A percentile compares a stretch with the other conserved stretches of the same genome.
Evolutionary conservation across 2,888 invertebrate genomes (phyloP).

Genomic region (Cephus runcator): DNA sequence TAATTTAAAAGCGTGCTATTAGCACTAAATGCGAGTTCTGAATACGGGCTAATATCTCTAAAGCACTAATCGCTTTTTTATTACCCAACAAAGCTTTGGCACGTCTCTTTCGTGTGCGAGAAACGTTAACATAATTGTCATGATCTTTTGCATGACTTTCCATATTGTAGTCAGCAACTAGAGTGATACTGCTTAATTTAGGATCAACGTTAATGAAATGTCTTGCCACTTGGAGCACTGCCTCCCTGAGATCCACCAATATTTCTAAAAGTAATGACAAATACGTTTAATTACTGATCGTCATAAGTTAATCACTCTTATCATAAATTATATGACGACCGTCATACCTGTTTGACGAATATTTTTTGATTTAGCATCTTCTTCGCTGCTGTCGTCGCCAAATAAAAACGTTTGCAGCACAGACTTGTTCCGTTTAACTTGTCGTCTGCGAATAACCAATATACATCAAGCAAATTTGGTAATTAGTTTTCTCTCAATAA

Average conservation of each 20-base stretch:
- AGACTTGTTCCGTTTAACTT: slow-evolving; percentile 90
- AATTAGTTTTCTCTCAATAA: slow-evolving; percentile 6
- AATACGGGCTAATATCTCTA: neutral
- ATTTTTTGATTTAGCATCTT: slow-evolving; percentile 93
- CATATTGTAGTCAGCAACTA: slow-evolving; percentile 94
- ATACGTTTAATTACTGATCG: neutral
- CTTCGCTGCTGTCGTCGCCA: slow-evolving; percentile 81
- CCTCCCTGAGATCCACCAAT: slow-evolving; percentile 96
- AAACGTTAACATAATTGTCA: slow-evolving; percentile 94
- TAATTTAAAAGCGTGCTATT: no score
- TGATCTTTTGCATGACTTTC: slow-evolving; percentile 95
- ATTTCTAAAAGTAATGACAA: slow-evolving; percentile 73
- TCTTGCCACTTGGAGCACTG: slow-evolving; percentile 90
- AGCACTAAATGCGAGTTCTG: no score
- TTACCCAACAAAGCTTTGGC: slow-evolving; percentile 91
- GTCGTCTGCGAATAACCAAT: slow-evolving; percentile 71
- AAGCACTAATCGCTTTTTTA: neutral
- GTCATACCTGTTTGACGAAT: slow-evolving; percentile 85
- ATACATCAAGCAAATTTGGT: slow-evolving; percentile 11
- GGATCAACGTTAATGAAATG: slow-evolving; percentile 96
- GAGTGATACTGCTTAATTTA: slow-evolving; percentile 81
- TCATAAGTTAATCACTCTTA: neutral
- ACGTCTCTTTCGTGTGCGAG: slow-evolving; percentile 85
- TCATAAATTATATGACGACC: slow-evolving; percentile 7
- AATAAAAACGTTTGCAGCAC: slow-evolving; percentile 89